phyloP scores from a whole-genome alignment of 2,113 vertebrate species.

The Sorex fumeus region DNA sequence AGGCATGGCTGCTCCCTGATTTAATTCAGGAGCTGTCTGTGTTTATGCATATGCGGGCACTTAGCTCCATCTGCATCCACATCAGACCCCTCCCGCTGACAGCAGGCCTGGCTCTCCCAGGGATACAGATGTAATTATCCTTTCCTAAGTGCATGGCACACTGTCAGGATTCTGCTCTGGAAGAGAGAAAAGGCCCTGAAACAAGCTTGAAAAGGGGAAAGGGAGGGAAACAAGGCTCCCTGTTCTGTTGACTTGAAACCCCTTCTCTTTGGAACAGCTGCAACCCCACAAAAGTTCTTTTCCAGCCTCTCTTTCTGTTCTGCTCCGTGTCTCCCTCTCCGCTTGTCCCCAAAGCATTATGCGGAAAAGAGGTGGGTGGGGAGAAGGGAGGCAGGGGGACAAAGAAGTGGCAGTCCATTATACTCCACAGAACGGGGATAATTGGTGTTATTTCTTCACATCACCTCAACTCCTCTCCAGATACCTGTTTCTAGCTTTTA shows the following conservation, averaged over 20 bases:
- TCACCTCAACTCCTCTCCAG: neutral
- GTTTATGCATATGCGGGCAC: constrained; percentile 54
- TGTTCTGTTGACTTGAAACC: neutral
- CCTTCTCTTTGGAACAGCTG: neutral
- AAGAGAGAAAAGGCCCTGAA: constrained; percentile 68
- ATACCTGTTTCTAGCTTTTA: neutral
- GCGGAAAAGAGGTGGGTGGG: neutral
- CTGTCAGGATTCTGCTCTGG: constrained; percentile 72
- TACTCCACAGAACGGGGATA: neutral
- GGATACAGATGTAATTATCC: constrained; percentile 76
- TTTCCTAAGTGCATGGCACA: constrained; percentile 59
- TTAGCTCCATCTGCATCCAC: constrained; percentile 51
- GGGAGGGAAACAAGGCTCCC: neutral
- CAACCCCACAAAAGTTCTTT: neutral
- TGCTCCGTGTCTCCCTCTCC: neutral
- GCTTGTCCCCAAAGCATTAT: neutral
- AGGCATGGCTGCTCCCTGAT: neutral
- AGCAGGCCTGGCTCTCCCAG: constrained; percentile 72
- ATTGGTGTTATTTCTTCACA: neutral
- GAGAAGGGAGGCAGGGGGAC: neutral
- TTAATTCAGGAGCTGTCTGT: constrained; percentile 9
- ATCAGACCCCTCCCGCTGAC: constrained; percentile 75
- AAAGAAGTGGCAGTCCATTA: neutral
- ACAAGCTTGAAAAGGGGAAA: constrained; percentile 2
- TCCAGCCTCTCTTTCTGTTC: neutral